A percentile compares a stretch with the other conserved stretches of the same genome.
These are phyloP conservation scores for Drosophila colorata DNA, from an alignment of 2,888 invertebrate species.

Conservation along the genomic window DNA sequence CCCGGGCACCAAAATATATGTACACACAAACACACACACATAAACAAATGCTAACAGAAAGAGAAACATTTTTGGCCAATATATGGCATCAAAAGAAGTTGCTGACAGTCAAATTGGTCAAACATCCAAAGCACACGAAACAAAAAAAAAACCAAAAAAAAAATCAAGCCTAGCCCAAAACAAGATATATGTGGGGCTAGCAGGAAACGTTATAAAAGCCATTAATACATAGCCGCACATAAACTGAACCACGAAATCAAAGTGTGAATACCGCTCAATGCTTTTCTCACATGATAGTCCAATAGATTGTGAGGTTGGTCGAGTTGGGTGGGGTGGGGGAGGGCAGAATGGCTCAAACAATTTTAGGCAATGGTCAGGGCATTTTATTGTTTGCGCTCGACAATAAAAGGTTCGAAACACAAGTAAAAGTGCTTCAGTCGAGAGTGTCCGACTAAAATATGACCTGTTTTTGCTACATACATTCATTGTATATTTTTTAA, in stretches of 20 bases:
- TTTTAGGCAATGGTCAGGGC: conserved; percentile 60
- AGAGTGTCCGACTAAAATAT: neutral
- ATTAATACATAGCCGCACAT: conserved; percentile 60
- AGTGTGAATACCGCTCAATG: conserved; percentile 67
- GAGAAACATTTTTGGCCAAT: conserved; percentile 48
- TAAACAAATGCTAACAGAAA: conserved; percentile 10
- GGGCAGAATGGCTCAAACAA: conserved; percentile 41
- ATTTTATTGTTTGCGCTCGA: conserved; percentile 68
- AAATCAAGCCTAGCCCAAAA: conserved; percentile 14
- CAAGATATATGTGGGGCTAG: conserved; percentile 51
- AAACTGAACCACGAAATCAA: conserved; percentile 56
- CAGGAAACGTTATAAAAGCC: conserved; percentile 76
- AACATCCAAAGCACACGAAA: conserved; percentile 21
- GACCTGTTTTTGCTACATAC: too few relatives aligned
- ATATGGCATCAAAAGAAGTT: conserved; percentile 57
- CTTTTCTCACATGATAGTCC: conserved; percentile 49
- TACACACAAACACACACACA: conserved; percentile 11
- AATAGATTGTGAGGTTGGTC: conserved; percentile 10
- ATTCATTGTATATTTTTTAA: too few relatives aligned
- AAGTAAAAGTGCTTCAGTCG: neutral
- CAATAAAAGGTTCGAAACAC: conserved; percentile 62
- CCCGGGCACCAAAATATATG: conserved; percentile 20
- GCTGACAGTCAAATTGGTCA: conserved; percentile 75
- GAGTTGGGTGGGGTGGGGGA: neutral
- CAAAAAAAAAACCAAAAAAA: neutral